Conservation (phyloP, 2,888 invertebrate genomes). For the Quadriops clusia region DNA sequence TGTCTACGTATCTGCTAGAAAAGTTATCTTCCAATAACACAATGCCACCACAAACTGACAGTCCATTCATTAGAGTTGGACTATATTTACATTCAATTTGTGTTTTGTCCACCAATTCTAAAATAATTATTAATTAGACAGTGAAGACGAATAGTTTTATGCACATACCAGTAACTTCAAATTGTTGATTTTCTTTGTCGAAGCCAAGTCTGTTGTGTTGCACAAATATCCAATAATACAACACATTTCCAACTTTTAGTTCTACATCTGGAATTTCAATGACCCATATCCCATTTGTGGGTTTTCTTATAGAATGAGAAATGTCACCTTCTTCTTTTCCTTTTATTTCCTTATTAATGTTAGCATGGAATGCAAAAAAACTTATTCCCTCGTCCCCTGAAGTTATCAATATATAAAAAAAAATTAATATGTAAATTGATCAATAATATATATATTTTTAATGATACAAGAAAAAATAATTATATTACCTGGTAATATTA, state of each 20-base stretch:
- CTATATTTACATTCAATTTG: neutral
- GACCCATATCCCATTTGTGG: slow-evolving; percentile 42
- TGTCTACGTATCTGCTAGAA: slow-evolving; percentile 31
- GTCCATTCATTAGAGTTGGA: neutral
- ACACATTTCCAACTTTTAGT: slow-evolving; percentile 42
- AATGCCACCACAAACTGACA: slow-evolving; percentile 20
- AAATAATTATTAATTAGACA: slow-evolving; percentile 2
- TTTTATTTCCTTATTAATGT: slow-evolving; percentile 43
- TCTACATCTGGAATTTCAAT: slow-evolving; percentile 36
- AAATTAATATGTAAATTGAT: neutral
- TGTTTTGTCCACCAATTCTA: slow-evolving; percentile 1
- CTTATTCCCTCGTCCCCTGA: slow-evolving; percentile 31
- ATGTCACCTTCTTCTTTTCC: slow-evolving; percentile 42
- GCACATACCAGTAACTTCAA: slow-evolving; percentile 35
- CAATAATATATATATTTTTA: too few relatives aligned
- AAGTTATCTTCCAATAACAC: slow-evolving; percentile 54
- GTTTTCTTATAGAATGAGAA: slow-evolving; percentile 35
- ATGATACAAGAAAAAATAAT: too few relatives aligned
- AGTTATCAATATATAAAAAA: neutral
- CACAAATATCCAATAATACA: slow-evolving; percentile 51
- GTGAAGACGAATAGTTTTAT: slow-evolving; percentile 4
- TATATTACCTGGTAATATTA: too few relatives aligned
- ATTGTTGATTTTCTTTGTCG: slow-evolving; percentile 35
- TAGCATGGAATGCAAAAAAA: slow-evolving; percentile 53
- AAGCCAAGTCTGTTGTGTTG: slow-evolving; percentile 41